phyloP scores from a whole-genome alignment of 2,113 vertebrate genomes.

The Numenius arquata region DNA sequence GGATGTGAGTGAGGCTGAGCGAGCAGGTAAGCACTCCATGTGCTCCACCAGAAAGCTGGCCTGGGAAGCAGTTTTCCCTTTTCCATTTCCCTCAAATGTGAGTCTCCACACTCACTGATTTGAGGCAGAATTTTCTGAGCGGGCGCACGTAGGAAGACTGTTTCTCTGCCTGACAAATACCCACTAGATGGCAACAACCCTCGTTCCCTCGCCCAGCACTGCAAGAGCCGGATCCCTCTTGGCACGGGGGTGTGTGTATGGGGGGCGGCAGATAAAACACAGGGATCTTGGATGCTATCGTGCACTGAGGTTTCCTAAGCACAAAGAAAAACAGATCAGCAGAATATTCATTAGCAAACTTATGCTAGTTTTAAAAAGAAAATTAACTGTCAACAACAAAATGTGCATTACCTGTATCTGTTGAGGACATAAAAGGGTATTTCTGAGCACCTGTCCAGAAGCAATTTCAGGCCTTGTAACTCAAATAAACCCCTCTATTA shows the following conservation, averaged over 20 bases:
- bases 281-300: background rate
- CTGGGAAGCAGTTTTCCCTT: background rate
- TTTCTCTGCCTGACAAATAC: background rate
- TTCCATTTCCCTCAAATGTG: background rate
- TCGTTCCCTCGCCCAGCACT: background rate
- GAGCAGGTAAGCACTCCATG: background rate
- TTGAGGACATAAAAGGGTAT: background rate
- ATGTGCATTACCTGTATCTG: background rate
- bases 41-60: background rate
- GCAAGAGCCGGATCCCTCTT: background rate
- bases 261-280: background rate
- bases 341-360: background rate
- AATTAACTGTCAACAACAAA: background rate
- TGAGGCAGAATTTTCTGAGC: background rate
- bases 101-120: background rate
- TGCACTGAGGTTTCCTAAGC: background rate
- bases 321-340: background rate
- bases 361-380: background rate
- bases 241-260: rapidly evolving
- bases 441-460: background rate
- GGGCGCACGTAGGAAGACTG: rapidly evolving
- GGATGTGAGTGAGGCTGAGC: background rate
- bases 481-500: background rate
- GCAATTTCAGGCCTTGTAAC: background rate
- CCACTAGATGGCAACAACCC: slow-evolving; percentile 51